Conservation (phyloP, 2,797 vertebrate species). For the Chloroceryle inda region DNA sequence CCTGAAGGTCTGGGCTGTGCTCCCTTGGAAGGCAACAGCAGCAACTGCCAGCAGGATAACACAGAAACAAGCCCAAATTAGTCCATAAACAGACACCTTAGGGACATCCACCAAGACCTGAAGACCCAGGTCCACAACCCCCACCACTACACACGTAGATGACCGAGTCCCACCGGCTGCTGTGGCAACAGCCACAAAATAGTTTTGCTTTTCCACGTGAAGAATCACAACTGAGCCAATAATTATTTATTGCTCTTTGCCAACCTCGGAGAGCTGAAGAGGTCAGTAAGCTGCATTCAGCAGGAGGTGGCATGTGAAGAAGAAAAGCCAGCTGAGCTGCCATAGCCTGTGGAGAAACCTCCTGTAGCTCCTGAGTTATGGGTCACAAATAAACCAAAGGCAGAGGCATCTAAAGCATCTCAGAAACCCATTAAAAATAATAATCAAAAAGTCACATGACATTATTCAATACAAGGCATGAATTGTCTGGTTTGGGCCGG, state of each 20-base stretch:
- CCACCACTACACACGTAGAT: background rate
- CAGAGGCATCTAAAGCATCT: background rate
- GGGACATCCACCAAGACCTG: background rate
- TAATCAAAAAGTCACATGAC: background rate
- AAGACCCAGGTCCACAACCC: background rate
- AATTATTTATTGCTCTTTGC: background rate
- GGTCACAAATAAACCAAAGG: background rate
- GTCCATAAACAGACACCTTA: background rate
- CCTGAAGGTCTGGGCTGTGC: rapidly evolving
- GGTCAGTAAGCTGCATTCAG: background rate
- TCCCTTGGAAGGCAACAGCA: background rate
- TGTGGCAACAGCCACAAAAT: background rate
- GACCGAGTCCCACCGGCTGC: too few relatives aligned
- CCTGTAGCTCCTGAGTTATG: background rate
- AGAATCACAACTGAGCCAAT: background rate
- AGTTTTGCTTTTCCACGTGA: background rate
- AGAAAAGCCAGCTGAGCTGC: background rate
- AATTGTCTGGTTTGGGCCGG: background rate
- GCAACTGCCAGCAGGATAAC: background rate
- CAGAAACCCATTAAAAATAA: background rate
- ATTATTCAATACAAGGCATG: background rate
- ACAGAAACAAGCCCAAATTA: background rate
- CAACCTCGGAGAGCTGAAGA: background rate
- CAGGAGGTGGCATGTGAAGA: background rate
- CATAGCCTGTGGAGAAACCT: background rate